Conservation (phyloP, 1,140 invertebrate genomes). For the Melitaea cinxia region DNA sequence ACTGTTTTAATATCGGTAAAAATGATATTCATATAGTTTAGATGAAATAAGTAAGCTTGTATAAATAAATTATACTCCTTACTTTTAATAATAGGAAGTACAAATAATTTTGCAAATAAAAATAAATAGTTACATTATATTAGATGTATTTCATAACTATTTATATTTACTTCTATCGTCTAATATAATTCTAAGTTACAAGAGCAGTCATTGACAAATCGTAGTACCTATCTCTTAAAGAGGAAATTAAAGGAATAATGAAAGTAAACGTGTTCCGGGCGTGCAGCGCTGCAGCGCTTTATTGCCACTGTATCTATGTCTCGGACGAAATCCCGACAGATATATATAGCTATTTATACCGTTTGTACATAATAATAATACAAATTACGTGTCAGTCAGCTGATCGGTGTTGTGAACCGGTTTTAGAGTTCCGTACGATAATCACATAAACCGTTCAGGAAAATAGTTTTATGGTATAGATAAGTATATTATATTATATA, state of each 20-base stretch:
- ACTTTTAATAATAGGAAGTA: no score
- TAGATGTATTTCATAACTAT: no score
- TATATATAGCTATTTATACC: constrained; percentile 36
- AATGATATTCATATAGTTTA: no score
- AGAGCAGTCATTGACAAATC: not conserved
- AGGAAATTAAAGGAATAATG: constrained; percentile 24
- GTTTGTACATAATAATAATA: constrained; percentile 54
- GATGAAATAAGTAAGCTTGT: no score
- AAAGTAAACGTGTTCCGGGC: constrained; percentile 23
- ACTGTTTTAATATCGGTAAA: no score
- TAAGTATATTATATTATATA: no score
- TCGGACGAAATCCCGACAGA: constrained; percentile 46
- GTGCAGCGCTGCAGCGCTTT: constrained; percentile 62
- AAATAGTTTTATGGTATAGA: no score
- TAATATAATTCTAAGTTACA: no score
- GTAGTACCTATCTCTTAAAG: constrained; percentile 9
- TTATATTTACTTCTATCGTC: no score
- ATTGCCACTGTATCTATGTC: constrained; percentile 48
- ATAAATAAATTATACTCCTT: no score
- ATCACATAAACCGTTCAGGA: not conserved
- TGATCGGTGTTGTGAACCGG: constrained; percentile 49
- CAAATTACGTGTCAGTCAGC: constrained; percentile 64
- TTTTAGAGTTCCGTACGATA: constrained; percentile 3
- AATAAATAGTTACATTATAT: no score
- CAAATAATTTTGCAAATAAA: no score